Conservation (phyloP, 2,888 invertebrate genomes). For the Gibbula magus region DNA sequence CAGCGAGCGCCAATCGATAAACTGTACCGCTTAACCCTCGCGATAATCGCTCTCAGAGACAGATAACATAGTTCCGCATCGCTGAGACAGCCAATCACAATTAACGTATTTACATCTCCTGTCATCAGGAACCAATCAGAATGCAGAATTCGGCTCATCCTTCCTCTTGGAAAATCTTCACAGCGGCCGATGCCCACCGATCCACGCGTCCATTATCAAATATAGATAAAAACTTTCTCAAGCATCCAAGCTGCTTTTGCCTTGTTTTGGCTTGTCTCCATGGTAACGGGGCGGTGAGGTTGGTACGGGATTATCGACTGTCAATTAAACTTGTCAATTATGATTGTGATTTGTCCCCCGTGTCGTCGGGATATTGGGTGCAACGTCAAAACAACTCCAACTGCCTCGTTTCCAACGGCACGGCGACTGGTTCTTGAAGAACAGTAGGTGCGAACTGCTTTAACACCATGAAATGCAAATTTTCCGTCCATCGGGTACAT, state of each 20-base stretch:
- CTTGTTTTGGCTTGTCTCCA: conserved; percentile 1
- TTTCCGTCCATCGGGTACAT: too few species aligned
- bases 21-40: background rate
- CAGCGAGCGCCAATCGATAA: conserved; percentile 4
- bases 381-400: background rate
- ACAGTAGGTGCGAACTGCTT: too few species aligned
- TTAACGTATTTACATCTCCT: background rate
- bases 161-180: background rate
- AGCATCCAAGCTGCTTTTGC: background rate
- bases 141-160: background rate
- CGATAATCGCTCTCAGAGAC: background rate
- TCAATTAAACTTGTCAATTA: conserved; percentile 13
- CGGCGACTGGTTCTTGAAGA: too few species aligned
- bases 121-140: background rate
- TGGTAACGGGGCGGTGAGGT: background rate
- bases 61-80: background rate
- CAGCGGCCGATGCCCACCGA: too few species aligned
- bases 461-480: too few species aligned
- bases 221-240: conserved; percentile 15
- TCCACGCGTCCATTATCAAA: background rate
- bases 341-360: background rate
- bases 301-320: conserved; percentile 8
- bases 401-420: background rate
- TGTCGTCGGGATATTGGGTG: background rate
- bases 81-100: background rate